These are phyloP conservation scores for Lagopus muta DNA, from an alignment of 2,113 vertebrate genomes.

Conservation along the genomic window DNA sequence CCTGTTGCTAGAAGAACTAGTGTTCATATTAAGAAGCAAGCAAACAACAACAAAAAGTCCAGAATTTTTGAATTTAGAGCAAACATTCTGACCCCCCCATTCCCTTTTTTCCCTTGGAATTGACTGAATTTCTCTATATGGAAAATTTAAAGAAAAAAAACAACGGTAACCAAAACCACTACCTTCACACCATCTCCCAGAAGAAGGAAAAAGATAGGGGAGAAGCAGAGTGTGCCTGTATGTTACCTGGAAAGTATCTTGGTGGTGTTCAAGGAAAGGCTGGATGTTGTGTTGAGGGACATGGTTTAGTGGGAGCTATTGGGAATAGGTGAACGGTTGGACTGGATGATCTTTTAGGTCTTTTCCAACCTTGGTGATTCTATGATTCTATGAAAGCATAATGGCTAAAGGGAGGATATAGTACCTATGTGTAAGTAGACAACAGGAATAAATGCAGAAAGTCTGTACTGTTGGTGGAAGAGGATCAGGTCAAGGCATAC, in stretches of 20 bases:
- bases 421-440: accelerated
- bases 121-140: not conserved
- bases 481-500: not conserved
- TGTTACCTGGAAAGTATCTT: not conserved
- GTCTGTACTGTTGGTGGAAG: not conserved
- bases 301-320: too few species aligned
- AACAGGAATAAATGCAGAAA: not conserved
- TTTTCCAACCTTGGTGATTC: too few species aligned
- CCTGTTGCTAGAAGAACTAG: not conserved
- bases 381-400: accelerated
- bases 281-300: too few species aligned
- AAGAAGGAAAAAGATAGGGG: accelerated
- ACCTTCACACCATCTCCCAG: not conserved
- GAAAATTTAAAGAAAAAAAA: not conserved
- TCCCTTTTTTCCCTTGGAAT: not conserved
- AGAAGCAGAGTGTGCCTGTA: accelerated
- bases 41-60: not conserved
- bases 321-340: too few species aligned
- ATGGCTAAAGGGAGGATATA: accelerated
- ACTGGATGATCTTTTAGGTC: too few species aligned
- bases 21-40: not conserved
- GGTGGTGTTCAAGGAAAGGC: too few species aligned
- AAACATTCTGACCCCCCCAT: not conserved
- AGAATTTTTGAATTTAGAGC: not conserved
- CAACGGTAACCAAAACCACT: not conserved